Conservation (phyloP, 92 coral and sea anemone genomes). For the Montipora capitata region DNA sequence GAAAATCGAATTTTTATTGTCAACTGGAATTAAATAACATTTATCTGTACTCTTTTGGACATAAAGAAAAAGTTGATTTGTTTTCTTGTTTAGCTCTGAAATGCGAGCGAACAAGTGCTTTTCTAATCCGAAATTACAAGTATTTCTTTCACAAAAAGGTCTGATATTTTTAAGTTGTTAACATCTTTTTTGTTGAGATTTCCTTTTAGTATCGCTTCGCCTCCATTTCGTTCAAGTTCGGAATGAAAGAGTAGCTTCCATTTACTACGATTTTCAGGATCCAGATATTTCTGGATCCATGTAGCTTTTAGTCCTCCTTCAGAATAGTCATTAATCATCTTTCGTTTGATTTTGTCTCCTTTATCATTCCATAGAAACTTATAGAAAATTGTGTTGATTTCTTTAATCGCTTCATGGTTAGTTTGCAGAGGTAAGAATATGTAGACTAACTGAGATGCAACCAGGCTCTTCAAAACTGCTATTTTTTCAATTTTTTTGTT, state of each 20-base stretch:
- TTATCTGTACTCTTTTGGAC: too few species aligned
- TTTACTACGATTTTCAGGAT: conserved; percentile 19
- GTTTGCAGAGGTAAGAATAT: conserved; percentile 22
- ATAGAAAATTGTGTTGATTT: conserved; percentile 11
- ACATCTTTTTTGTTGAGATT: conserved; percentile 3
- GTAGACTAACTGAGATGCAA: not conserved
- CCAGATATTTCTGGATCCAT: conserved; percentile 60
- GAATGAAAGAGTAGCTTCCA: conserved; percentile 20
- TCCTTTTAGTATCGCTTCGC: not conserved
- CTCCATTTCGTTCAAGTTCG: not conserved
- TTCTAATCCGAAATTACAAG: not conserved
- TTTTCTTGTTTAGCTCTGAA: too few species aligned
- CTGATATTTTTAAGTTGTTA: conserved; percentile 4
- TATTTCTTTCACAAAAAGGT: conserved; percentile 15
- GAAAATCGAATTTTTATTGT: too few species aligned
- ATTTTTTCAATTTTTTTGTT: too few species aligned
- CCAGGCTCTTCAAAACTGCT: not conserved
- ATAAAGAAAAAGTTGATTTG: too few species aligned
- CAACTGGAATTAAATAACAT: too few species aligned
- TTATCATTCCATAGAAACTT: conserved; percentile 34
- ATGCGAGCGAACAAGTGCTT: too few species aligned
- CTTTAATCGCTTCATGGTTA: not conserved
- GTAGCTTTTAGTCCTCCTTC: not conserved
- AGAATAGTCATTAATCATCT: not conserved
- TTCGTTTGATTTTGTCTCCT: conserved; percentile 55